Base-by-base conservation (phyloP, 2,797 vertebrate species). In the Gymnothorax javanicus region DNA sequence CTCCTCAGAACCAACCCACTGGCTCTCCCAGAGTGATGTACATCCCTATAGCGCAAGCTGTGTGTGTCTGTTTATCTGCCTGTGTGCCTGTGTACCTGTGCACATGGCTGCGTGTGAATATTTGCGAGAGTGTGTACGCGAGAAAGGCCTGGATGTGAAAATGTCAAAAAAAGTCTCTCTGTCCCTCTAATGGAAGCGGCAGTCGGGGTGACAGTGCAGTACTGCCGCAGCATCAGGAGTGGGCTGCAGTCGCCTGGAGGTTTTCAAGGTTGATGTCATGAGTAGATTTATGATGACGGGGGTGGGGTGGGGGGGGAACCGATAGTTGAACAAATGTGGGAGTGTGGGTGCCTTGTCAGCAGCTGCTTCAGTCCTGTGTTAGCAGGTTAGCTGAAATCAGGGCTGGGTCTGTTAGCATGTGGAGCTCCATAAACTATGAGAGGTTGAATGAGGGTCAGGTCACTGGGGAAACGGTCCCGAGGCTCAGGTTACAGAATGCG, bases 221-320 rank as follows among this genome's bases (percentile, higher is more conserved):
- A 9, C 54, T 20, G 17, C 75, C 43, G 52, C 75, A 54, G 75
- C 75, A 54, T 79, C 43, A 52, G 75, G 75, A 54, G 50, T 7
- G 6, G 7, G 11, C 75, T 9, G n/a, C 75, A 23, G 75, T 52
- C 43, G 43, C 75, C 75, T 79, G 75, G 6, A 20, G 75, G 15
- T 54, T 23, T 54, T 79, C 75, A 79, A 79, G 75, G 75, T 54
- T 79, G 75, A 79, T 79, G 75, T 54, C 75, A 79, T n/a, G 75
- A 54, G 50, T 7, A 13, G 75, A 79, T 79, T 79, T 79, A 79
- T 79, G 43, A 79, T 50, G 4, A 54, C 33, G 33, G 33, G 33
- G 33, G 33, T 43, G 9, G 75, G 50, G 75, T 43, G 17, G 75
- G 25, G 75, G 50, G 75, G 75, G 43, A 79, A 52, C 15, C 50